Evolutionary conservation across 2,888 invertebrate genomes (phyloP).

Genomic region (Microchrysa polita): DNA sequence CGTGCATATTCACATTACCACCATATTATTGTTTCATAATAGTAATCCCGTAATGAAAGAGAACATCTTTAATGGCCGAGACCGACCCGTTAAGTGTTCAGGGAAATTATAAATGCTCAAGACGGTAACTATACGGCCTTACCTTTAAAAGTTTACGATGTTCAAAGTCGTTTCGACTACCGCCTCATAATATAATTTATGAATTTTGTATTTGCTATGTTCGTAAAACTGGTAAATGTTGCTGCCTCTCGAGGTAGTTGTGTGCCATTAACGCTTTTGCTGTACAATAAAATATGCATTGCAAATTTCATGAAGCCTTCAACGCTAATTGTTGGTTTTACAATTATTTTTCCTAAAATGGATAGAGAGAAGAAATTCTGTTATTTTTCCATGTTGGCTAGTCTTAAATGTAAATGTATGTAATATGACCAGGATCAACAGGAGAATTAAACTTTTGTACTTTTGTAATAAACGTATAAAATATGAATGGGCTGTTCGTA

Average conservation of each 20-base stretch:
- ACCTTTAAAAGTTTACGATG: constrained; percentile 36
- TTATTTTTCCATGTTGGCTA: too few species aligned
- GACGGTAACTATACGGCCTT: constrained; percentile 26
- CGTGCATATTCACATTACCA: constrained; percentile 11
- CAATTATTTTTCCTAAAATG: too few species aligned
- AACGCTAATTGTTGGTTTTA: not conserved
- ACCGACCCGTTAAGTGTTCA: constrained; percentile 22
- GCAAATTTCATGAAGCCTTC: constrained; percentile 25
- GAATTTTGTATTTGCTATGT: constrained; percentile 16
- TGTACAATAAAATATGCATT: constrained; percentile 39
- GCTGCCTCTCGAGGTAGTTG: not conserved
- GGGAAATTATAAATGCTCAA: constrained; percentile 30
- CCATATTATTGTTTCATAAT: constrained; percentile 41
- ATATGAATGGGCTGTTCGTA: too few species aligned
- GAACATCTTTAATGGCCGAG: constrained; percentile 40
- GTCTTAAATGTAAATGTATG: too few species aligned
- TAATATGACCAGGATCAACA: too few species aligned
- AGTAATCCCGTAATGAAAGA: constrained; percentile 42
- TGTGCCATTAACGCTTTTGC: not conserved
- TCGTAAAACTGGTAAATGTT: not conserved
- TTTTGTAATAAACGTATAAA: too few species aligned
- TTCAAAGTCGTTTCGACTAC: not conserved
- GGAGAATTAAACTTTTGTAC: too few species aligned
- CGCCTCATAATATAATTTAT: constrained; percentile 28
- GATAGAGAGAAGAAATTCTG: too few species aligned